Base-by-base conservation (phyloP, 1,140 invertebrate genomes). In the Hylaeus volcanicus region DNA sequence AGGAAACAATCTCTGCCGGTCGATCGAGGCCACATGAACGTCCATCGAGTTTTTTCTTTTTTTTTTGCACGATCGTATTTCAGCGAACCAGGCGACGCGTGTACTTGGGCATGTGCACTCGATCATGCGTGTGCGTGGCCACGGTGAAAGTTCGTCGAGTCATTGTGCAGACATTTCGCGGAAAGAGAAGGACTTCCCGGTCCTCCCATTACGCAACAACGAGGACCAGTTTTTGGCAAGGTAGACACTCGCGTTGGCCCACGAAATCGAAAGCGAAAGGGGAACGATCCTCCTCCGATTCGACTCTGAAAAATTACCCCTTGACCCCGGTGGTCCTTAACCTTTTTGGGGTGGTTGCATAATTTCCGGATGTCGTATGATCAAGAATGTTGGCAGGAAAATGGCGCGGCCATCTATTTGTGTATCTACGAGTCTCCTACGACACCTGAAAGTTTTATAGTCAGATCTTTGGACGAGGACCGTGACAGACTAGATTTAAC, bases 61-160 rank as follows among this genome's bases (percentile, higher is more conserved):
- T 26, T 26, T 26, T 26, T 26, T 26, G 26, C 26, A 26, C 60
- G 61, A 58, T 41, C 70, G 70, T 51, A 48, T 65, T 65, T 79
- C 71, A 51, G 43, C 53, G 41, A 12, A 14, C 41, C 48, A 58
- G 15, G 26, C 4, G 15, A 37, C 66, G 63, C 68, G 48, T 55
- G 61, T 5, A 26, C 15, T 60, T 45, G 66, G 65, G 79, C 26
- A 26, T 26, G 26, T 26, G 26, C 26, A 26, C 26, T 26, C 26
- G 26, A 68, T 39, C 15, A 53, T 41, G 55, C 8, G 55, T 48
- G 71, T 45, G 70, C 55, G 78, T 73, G 69, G 86, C 84, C 88
- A 91, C 79, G 88, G 91, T 91, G 89, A 92, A 92, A 92, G 90
- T 88, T 78, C 82, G 86, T 65, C 83, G 74, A 86, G 79, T 85